Percentiles rank a stretch among this genome's conserved stretches.
Evolutionary conservation across 2,797 vertebrate species (phyloP).

Genomic region (Rhodeus uyekii): DNA sequence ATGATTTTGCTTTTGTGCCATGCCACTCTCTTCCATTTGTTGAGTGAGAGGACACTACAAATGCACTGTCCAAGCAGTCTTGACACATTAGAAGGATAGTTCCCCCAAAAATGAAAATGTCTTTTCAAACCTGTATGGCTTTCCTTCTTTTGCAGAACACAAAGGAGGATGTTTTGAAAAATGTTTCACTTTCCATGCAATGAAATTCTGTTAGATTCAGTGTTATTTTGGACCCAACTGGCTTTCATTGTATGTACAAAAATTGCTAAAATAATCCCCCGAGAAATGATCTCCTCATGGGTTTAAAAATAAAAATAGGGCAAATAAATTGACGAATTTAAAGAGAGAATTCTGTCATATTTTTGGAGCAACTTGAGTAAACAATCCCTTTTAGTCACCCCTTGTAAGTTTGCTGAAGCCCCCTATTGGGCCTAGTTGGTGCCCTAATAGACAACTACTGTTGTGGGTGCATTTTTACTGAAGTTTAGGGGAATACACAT

Average conservation of each 20-base stretch:
- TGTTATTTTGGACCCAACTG: background rate
- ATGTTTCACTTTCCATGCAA: background rate
- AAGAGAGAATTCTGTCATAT: too few relatives aligned
- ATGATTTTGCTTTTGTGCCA: conserved; percentile 26
- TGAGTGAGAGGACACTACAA: background rate
- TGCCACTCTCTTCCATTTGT: background rate
- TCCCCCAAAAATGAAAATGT: background rate
- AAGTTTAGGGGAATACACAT: background rate
- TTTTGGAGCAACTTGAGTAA: background rate
- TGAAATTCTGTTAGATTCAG: background rate
- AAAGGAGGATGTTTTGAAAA: background rate
- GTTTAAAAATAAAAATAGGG: background rate
- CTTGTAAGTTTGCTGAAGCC: background rate
- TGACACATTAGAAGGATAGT: background rate
- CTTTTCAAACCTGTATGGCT: background rate
- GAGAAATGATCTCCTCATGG: background rate
- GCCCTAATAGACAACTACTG: background rate
- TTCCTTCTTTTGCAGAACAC: background rate
- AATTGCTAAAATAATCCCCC: background rate
- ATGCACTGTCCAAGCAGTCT: background rate
- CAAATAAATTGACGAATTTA: background rate
- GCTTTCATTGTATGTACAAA: background rate
- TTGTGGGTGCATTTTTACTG: background rate
- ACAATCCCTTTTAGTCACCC: background rate
- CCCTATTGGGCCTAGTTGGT: background rate